A percentile compares a stretch with the other conserved stretches of the same genome.
These are phyloP conservation scores for Lomographa bimaculata DNA, from an alignment of 2,888 invertebrate genomes.

Conservation along the genomic window DNA sequence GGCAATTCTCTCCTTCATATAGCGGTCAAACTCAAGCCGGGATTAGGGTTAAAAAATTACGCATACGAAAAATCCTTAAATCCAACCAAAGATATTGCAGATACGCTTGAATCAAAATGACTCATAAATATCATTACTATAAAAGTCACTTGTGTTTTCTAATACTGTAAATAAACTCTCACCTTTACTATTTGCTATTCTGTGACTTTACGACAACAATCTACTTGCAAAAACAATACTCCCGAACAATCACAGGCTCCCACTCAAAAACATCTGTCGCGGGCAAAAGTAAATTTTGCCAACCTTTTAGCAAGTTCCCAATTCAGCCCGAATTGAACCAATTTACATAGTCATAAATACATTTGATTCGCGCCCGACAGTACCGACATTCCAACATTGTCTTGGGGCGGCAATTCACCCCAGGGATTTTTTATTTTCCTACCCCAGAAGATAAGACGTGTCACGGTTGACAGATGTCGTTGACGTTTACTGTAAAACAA, in stretches of 20 bases:
- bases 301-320: slow-evolving; percentile 58
- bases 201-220: neutral
- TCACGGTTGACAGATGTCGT: slow-evolving; percentile 78
- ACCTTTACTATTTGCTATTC: too few species aligned
- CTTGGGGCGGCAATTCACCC: slow-evolving; percentile 46
- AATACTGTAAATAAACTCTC: too few species aligned
- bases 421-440: slow-evolving; percentile 64
- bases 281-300: slow-evolving; percentile 48
- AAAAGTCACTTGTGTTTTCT: too few species aligned
- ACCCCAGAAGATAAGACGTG: slow-evolving; percentile 71
- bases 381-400: slow-evolving; percentile 44
- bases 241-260: slow-evolving; percentile 43
- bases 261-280: slow-evolving; percentile 55
- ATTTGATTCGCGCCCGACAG: slow-evolving; percentile 65
- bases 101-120: too few species aligned
- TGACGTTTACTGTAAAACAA: slow-evolving; percentile 67
- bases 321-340: slow-evolving; percentile 63
- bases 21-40: too few species aligned
- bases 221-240: slow-evolving; percentile 29
- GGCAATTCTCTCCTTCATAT: too few species aligned
- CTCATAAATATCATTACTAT: too few species aligned
- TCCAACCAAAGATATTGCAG: too few species aligned
- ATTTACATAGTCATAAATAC: slow-evolving; percentile 83
- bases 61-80: too few species aligned
- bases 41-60: too few species aligned